Conservation (phyloP, 2,113 vertebrate genomes). For the Callithrix jacchus region DNA sequence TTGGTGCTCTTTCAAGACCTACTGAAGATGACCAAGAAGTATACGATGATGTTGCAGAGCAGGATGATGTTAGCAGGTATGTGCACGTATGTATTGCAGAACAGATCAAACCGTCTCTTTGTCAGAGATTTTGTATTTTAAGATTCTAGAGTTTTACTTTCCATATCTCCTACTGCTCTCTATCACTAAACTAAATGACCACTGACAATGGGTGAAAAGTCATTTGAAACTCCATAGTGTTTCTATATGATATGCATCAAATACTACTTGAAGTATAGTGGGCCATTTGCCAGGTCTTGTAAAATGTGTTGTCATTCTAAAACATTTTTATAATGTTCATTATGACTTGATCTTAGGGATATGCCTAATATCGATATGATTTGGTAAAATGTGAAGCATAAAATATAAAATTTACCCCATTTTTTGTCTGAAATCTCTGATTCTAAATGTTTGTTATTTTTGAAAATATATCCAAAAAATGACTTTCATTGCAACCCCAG, state of each 20-base stretch:
- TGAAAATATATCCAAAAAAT: slow-evolving; percentile 1
- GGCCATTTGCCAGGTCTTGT: neutral
- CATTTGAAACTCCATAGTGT: neutral
- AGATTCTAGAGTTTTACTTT: neutral
- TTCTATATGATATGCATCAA: neutral
- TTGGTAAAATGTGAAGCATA: neutral
- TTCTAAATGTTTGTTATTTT: neutral
- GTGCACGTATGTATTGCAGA: neutral
- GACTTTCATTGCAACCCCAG: neutral
- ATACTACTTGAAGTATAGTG: neutral
- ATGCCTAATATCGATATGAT: neutral
- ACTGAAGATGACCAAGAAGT: slow-evolving; percentile 85
- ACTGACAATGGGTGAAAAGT: neutral
- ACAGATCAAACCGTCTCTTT: neutral
- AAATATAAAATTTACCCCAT: neutral
- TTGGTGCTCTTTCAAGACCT: slow-evolving; percentile 47
- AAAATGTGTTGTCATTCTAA: neutral
- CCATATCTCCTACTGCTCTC: neutral
- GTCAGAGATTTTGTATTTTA: neutral
- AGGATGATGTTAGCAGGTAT: slow-evolving; percentile 85
- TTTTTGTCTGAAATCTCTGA: slow-evolving; percentile 15
- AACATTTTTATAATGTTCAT: neutral
- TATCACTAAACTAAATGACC: neutral
- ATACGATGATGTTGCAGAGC: slow-evolving; percentile 91
- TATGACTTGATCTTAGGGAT: neutral